Evolutionary conservation across 1,140 invertebrate species (phyloP).

Genomic region (Parapsyche elsis): DNA sequence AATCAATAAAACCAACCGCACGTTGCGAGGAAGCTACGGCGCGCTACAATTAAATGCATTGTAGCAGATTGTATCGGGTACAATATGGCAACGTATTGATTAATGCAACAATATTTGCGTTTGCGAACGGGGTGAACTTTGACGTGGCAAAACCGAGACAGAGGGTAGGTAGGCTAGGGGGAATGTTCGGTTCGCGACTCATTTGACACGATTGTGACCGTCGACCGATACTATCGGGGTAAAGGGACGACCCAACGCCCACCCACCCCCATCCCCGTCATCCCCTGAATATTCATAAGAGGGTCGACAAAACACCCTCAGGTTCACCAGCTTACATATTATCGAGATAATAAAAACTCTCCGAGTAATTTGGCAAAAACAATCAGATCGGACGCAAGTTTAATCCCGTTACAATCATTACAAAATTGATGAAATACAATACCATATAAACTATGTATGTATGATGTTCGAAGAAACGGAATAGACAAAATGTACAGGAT

Average conservation of each 20-base stretch:
- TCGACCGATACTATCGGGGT: slow-evolving; percentile 19
- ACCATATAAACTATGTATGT: too few relatives aligned
- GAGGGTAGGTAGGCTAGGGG: neutral
- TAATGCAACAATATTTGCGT: slow-evolving; percentile 33
- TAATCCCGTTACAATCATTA: neutral
- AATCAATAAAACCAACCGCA: neutral
- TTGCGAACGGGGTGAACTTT: slow-evolving; percentile 10
- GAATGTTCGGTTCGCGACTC: slow-evolving; percentile 21
- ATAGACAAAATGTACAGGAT: too few relatives aligned
- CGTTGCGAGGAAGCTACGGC: neutral
- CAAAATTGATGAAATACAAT: too few relatives aligned
- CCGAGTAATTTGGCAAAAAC: slow-evolving; percentile 24
- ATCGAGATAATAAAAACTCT: slow-evolving; percentile 24
- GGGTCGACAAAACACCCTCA: slow-evolving; percentile 11
- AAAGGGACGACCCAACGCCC: neutral
- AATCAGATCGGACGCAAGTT: neutral
- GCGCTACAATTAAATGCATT: neutral
- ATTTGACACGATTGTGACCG: slow-evolving; percentile 43
- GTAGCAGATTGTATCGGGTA: neutral
- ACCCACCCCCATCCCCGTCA: neutral
- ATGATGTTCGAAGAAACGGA: too few relatives aligned
- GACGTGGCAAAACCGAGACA: slow-evolving; percentile 12
- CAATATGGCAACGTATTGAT: neutral
- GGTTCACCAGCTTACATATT: slow-evolving; percentile 22
- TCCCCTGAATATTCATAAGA: slow-evolving; percentile 41